Percentiles rank a stretch among this genome's conserved stretches.
phyloP scores from a whole-genome alignment of 2,888 invertebrate species.

The Callosobruchus maculatus region DNA sequence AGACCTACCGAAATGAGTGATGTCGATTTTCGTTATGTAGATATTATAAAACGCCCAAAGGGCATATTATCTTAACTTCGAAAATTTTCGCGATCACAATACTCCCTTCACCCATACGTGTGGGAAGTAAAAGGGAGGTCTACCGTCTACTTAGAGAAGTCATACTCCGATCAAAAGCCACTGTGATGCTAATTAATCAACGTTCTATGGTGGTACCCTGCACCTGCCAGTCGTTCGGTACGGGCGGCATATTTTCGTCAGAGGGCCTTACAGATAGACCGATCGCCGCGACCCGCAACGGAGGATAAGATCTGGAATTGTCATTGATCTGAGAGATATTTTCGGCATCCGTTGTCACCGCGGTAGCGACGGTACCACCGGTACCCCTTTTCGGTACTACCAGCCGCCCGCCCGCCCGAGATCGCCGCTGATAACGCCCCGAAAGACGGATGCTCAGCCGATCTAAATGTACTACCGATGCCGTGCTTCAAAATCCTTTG shows the following conservation, averaged over 20 bases:
- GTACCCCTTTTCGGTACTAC: constrained; percentile 9
- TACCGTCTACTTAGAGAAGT: too few species aligned
- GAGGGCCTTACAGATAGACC: background rate
- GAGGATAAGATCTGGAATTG: constrained; percentile 36
- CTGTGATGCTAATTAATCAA: background rate
- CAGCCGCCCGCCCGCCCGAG: background rate
- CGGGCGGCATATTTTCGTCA: background rate
- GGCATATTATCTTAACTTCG: too few species aligned
- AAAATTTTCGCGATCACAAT: too few species aligned
- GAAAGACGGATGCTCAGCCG: constrained; percentile 10
- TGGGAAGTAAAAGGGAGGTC: too few species aligned
- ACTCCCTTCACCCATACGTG: too few species aligned
- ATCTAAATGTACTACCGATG: constrained; percentile 8
- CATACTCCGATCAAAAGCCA: too few species aligned
- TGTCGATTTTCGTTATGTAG: too few species aligned
- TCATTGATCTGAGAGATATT: constrained; percentile 44
- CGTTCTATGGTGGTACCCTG: background rate
- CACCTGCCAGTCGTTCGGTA: background rate
- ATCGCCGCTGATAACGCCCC: constrained; percentile 24
- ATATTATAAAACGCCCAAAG: too few species aligned
- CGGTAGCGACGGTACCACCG: constrained; percentile 24
- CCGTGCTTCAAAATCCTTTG: constrained; percentile 26
- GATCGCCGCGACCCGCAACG: background rate
- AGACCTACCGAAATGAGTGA: too few species aligned
- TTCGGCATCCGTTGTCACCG: constrained; percentile 43